Conservation (phyloP, 2,797 vertebrate species). For the Agapornis canus region DNA sequence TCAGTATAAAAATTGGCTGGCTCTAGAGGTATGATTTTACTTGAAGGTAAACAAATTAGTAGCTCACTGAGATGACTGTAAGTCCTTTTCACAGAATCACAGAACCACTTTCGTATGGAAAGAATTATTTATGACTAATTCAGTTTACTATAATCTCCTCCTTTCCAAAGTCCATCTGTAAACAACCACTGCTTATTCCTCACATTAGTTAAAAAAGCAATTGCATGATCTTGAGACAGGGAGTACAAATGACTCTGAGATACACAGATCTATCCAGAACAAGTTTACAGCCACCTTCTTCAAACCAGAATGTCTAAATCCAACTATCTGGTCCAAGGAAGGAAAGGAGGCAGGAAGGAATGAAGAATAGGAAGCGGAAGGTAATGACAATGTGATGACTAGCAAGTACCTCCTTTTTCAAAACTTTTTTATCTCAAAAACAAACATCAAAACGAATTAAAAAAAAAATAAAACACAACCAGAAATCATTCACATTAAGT, state of each 20-base stretch:
- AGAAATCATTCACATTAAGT: not conserved
- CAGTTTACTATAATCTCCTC: not conserved
- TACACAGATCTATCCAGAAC: not conserved
- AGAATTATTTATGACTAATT: not conserved
- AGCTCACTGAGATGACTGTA: not conserved
- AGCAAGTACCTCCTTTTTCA: not conserved
- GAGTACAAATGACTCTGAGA: not conserved
- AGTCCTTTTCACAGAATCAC: not conserved
- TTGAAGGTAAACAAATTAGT: constrained; percentile 58
- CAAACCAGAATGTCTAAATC: not conserved
- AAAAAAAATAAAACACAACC: not conserved
- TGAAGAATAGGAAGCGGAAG: not conserved
- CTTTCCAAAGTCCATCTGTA: not conserved
- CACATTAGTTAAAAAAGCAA: not conserved
- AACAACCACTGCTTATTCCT: not conserved
- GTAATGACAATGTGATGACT: not conserved
- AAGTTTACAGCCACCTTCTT: not conserved
- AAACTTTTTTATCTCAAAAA: not conserved
- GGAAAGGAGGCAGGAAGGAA: not conserved
- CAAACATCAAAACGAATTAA: not conserved
- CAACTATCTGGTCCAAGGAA: not conserved
- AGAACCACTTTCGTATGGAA: not conserved
- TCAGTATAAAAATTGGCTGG: constrained; percentile 8
- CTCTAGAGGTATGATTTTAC: constrained; percentile 39
- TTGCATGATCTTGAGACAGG: not conserved